These are phyloP conservation scores for Pongo pygmaeus DNA, from an alignment of 2,113 vertebrate genomes.

Conservation along the genomic window DNA sequence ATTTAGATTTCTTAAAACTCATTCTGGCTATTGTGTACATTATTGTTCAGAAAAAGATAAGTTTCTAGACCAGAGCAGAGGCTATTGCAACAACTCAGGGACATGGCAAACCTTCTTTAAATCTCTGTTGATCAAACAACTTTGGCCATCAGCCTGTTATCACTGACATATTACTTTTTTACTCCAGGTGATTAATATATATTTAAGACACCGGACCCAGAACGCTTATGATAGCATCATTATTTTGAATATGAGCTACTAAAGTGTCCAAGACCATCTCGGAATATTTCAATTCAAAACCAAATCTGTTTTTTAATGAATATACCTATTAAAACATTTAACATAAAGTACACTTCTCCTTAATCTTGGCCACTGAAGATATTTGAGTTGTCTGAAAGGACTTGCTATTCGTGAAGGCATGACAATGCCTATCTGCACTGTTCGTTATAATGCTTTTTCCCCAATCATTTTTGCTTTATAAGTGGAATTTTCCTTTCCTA, in stretches of 20 bases:
- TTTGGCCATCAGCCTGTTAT: not conserved
- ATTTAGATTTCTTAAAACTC: slow-evolving; percentile 6
- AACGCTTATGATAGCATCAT: not conserved
- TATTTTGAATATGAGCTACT: slow-evolving; percentile 3
- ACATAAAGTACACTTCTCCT: not conserved
- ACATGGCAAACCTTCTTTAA: not conserved
- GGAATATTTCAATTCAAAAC: slow-evolving; percentile 20
- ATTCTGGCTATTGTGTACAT: not conserved
- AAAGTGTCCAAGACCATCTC: not conserved
- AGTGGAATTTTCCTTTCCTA: not conserved
- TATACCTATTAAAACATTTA: not conserved
- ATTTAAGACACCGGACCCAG: not conserved
- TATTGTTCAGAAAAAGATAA: not conserved
- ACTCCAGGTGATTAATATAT: not conserved
- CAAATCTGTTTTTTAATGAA: not conserved
- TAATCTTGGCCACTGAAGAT: not conserved
- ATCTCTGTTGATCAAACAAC: slow-evolving; percentile 23
- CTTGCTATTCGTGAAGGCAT: not conserved
- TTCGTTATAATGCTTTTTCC: not conserved
- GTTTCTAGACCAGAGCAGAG: not conserved
- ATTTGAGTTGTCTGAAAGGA: not conserved
- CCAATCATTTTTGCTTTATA: not conserved
- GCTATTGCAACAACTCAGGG: not conserved
- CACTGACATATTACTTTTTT: not conserved
- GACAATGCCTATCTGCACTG: not conserved